These are phyloP conservation scores for Cacatua alba DNA, from an alignment of 2,113 vertebrate species.

Conservation along the genomic window DNA sequence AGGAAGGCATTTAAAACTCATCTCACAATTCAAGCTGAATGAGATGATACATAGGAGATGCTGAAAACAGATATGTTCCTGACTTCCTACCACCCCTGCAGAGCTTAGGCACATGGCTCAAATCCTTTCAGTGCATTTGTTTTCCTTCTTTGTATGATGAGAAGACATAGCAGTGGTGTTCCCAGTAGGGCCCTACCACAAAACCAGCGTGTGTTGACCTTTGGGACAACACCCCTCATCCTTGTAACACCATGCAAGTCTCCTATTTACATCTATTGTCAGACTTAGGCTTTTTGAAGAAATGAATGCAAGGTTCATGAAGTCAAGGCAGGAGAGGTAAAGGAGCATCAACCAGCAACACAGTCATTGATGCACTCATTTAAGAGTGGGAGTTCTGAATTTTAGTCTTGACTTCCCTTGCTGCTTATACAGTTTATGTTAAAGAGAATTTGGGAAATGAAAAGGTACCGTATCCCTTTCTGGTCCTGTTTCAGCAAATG, in stretches of 20 bases:
- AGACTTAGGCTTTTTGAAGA: not conserved
- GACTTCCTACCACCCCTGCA: not conserved
- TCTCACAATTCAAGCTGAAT: not conserved
- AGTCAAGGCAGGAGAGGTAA: not conserved
- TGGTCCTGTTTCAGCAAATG: not conserved
- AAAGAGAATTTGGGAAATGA: not conserved
- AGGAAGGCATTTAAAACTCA: not conserved
- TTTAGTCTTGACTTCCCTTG: not conserved
- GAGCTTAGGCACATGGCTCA: not conserved
- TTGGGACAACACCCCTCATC: not conserved
- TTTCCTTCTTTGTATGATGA: not conserved
- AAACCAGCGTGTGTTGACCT: not conserved
- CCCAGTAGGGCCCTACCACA: not conserved
- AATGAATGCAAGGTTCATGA: not conserved
- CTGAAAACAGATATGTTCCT: fast-evolving
- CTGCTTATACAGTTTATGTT: not conserved
- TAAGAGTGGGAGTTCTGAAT: not conserved
- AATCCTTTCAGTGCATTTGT: not conserved
- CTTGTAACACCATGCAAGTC: not conserved
- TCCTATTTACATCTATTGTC: not conserved
- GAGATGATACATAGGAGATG: not conserved
- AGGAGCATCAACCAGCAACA: not conserved
- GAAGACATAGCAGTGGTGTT: not conserved
- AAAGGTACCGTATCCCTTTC: not conserved
- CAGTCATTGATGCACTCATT: not conserved